Evolutionary conservation across 1,140 invertebrate species (phyloP), one percentile per base, ranked within the genome.

Genomic region (Ips typographus): DNA sequence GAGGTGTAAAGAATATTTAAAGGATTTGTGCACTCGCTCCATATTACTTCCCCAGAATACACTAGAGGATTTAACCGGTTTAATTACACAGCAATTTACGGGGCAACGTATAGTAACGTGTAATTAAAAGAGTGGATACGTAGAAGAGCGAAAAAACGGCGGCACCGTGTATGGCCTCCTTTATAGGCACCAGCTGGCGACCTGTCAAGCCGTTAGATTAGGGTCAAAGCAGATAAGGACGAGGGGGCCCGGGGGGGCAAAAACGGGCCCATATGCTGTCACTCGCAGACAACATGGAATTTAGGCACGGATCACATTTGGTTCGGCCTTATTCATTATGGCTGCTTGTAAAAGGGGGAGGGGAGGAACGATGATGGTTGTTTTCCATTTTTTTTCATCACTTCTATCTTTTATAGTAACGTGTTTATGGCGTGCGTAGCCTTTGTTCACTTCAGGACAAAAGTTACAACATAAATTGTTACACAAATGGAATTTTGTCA

Each of bases 291-390:
- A 22, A 22, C 22, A 68, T 41, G 57, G 47, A 68, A 52, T 75
- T 76, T 73, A 73, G 74, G 68, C 71, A 72, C 44, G 63, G 65
- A 59, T 52, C 47, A 68, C 65, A 60, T 64, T 68, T 72, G 72
- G 75, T 73, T 74, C 76, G 72, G 74, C 77, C 77, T 76, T 75
- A 77, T 78, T 75, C 76, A 78, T 78, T 78, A 78, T 78, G 77
- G 77, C 77, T 75, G 77, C 71, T 44, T 56, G 4, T 22, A 49
- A 63, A 63, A 51, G 40, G 47, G 61, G 61, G 22, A 22, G 60
- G 39, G 6, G 47, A 43, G 60, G 47, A 36, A 51, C 38, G 43
- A 2, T 44, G n/a, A 3, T 38, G n/a, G 42, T 36, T 6, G 22
- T 61, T 6, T 61, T 61, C 44, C 1, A 49, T 49, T 49, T 49